Conservation (phyloP, 2,888 invertebrate species). For the Lymantria dispar region DNA sequence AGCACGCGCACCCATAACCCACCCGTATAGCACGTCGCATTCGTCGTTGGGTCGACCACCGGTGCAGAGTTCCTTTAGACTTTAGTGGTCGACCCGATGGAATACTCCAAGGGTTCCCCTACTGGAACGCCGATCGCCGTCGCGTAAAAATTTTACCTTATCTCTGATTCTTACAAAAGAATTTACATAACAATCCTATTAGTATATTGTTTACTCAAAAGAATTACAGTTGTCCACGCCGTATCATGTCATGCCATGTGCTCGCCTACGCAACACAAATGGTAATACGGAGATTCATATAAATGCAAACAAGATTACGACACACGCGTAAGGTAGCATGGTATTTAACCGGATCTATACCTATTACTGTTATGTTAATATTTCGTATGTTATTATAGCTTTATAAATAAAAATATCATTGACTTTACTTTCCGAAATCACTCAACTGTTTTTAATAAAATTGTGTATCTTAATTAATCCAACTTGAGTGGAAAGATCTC, state of each 20-base stretch:
- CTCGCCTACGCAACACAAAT: conserved; percentile 36
- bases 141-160: too few relatives aligned
- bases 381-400: conserved; percentile 1
- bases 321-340: conserved; percentile 19
- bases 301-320: conserved; percentile 46
- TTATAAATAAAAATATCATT: neutral
- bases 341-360: conserved; percentile 36
- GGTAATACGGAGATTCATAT: conserved; percentile 35
- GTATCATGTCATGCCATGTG: conserved; percentile 24
- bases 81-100: too few relatives aligned
- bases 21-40: too few relatives aligned
- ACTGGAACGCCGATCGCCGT: too few relatives aligned
- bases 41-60: too few relatives aligned
- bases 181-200: neutral
- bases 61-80: too few relatives aligned
- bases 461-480: neutral
- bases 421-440: neutral
- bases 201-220: neutral
- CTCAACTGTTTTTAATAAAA: neutral
- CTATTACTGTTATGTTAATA: conserved; percentile 26
- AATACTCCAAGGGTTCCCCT: too few relatives aligned
- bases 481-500: too few relatives aligned
- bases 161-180: too few relatives aligned
- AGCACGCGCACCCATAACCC: too few relatives aligned
- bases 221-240: neutral